These are phyloP conservation scores for Gambelia wislizenii DNA, from an alignment of 2,797 vertebrate species.

Conservation along the genomic window DNA sequence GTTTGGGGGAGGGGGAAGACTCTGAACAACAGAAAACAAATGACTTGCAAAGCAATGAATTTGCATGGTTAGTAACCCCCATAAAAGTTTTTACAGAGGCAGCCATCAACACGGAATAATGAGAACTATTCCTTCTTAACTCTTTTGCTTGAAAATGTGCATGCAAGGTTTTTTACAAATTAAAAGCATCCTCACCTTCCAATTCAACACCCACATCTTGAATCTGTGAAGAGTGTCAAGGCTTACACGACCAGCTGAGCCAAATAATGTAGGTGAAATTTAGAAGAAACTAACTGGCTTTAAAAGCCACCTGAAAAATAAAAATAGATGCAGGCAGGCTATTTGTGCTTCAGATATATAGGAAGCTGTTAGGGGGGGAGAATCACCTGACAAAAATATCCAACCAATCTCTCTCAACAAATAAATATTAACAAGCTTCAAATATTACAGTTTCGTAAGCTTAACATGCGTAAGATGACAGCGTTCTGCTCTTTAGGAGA, in stretches of 20 bases:
- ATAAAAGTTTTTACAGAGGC: not conserved
- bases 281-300: not conserved
- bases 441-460: not conserved
- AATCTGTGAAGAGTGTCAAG: accelerated
- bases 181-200: slow-evolving; percentile 73
- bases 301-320: slow-evolving; percentile 15
- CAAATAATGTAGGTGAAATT: not conserved
- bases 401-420: not conserved
- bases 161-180: not conserved
- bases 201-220: slow-evolving; percentile 76
- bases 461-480: not conserved
- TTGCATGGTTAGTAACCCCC: accelerated
- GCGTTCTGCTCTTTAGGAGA: accelerated
- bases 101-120: not conserved
- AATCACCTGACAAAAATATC: slow-evolving; percentile 45
- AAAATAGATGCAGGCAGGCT: not conserved
- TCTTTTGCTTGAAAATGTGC: not conserved
- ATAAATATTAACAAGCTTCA: not conserved
- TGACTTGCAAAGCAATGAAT: not conserved
- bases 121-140: not conserved
- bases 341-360: not conserved
- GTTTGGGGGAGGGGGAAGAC: not conserved
- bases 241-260: not conserved
- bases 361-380: not conserved
- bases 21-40: not conserved